Conservation (phyloP, 2,888 invertebrate genomes). For the Drosophila nigricruria region DNA sequence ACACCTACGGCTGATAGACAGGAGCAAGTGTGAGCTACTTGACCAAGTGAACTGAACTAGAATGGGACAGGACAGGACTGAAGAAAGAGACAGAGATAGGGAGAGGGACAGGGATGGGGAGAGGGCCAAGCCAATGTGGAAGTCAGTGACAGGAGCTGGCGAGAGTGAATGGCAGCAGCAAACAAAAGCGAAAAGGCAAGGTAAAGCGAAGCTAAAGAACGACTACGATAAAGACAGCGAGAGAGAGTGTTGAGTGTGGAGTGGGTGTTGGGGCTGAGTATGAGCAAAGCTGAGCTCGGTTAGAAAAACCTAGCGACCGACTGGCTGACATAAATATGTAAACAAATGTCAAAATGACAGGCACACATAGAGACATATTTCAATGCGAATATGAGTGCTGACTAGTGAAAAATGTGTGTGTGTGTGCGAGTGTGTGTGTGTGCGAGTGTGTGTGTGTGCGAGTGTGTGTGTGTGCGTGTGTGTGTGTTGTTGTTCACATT, state of each 20-base stretch:
- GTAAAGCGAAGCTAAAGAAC: constrained; percentile 27
- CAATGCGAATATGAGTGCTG: constrained; percentile 34
- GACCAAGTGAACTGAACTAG: constrained; percentile 23
- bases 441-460: constrained; percentile 28
- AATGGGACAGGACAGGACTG: background rate
- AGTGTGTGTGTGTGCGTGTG: constrained; percentile 38
- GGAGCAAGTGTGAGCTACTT: constrained; percentile 33
- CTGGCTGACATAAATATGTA: constrained; percentile 76
- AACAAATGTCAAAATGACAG: constrained; percentile 83
- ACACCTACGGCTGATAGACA: constrained; percentile 58
- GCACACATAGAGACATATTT: constrained; percentile 40
- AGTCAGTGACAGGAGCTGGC: constrained; percentile 44
- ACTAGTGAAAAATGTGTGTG: constrained; percentile 19
- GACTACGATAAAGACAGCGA: constrained; percentile 2
- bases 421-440: constrained; percentile 32
- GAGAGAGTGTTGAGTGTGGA: constrained; percentile 8
- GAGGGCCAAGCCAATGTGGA: constrained; percentile 16
- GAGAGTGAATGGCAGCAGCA: constrained; percentile 71
- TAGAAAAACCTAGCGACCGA: constrained; percentile 52
- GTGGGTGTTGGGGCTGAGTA: constrained; percentile 28
- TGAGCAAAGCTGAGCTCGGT: constrained; percentile 30
- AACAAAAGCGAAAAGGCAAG: constrained; percentile 36
- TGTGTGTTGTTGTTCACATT: constrained; percentile 64
- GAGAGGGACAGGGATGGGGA: too few relatives aligned
- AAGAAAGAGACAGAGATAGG: background rate